Evolutionary conservation across 2,888 invertebrate species (phyloP), one percentile per base, ranked within the genome.

Genomic region (Trypoxylon attenuatum): DNA sequence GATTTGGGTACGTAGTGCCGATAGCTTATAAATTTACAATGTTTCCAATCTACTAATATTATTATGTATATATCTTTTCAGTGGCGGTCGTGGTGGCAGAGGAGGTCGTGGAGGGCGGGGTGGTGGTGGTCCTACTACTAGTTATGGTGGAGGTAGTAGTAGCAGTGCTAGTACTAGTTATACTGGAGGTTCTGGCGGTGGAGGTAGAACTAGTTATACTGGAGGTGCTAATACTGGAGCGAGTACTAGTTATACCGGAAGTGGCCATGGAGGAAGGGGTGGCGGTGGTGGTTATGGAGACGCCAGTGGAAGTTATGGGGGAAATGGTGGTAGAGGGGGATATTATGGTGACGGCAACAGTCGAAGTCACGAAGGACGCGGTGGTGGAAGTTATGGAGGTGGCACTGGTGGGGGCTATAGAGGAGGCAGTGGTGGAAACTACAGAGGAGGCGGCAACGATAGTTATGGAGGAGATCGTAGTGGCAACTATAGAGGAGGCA

Each of bases 141-240:
- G n/a, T n/a, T n/a, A n/a, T n/a, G n/a, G n/a, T n/a, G n/a, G n/a
- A n/a, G 85, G 84, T 6, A 83, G 85, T n/a, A 61, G 47, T 52
- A 70, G 23, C 27, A 23, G 25, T 0, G 19, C 43, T 29, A 57
- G 27, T 6, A 15, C 42, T 2, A 33, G 27, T 15, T 33, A 69
- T 29, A 46, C 50, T 18, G 83, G 82, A n/a, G 85, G 83, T 43
- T 84, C 85, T n/a, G 53, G 62, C 3, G 47, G 67, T 15, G 52
- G 69, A 41, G 43, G 27, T 41, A 22, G 63, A n/a, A 53, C 69
- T 71, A 69, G 52, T 23, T 27, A 42, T 27, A 85, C 85, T 8
- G 87, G 87, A 1, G 86, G 87, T 15, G 87, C 86, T 1, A 85
- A 87, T 10, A 76, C 80, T 53, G 71, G 72, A 38, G n/a, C n/a